Conservation (phyloP, 2,888 invertebrate species). For the Agriopis marginaria region DNA sequence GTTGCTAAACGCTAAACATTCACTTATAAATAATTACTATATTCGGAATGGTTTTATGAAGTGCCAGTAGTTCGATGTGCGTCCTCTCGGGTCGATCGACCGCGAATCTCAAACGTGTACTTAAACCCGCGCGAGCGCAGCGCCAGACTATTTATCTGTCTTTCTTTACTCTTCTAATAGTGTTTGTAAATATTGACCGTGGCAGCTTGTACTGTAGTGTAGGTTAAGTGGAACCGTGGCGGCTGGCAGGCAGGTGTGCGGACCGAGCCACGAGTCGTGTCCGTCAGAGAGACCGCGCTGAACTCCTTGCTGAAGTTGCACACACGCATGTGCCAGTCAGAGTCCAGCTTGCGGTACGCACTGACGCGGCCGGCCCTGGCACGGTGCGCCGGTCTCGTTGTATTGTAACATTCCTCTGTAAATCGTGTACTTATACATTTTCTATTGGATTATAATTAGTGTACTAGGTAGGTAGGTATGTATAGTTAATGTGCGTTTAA, state of each 20-base stretch:
- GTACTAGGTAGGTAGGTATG: background rate
- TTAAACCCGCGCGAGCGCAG: background rate
- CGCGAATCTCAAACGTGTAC: slow-evolving; percentile 22
- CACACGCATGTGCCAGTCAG: too few species aligned
- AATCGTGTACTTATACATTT: slow-evolving; percentile 12
- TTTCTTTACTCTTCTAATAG: slow-evolving; percentile 6
- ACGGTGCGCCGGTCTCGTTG: too few species aligned
- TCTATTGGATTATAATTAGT: slow-evolving; percentile 2
- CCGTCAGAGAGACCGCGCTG: too few species aligned
- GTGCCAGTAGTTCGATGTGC: background rate
- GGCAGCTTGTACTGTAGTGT: slow-evolving; percentile 16
- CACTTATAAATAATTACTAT: too few species aligned
- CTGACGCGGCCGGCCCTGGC: background rate
- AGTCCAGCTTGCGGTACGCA: too few species aligned
- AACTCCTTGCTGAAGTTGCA: too few species aligned
- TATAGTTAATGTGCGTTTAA: slow-evolving; percentile 24
- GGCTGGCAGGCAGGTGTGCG: background rate
- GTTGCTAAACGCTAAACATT: too few species aligned
- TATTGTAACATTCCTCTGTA: slow-evolving; percentile 11
- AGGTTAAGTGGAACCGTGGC: slow-evolving; percentile 8
- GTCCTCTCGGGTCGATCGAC: slow-evolving; percentile 4
- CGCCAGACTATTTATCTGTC: slow-evolving; percentile 1
- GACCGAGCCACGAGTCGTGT: too few species aligned
- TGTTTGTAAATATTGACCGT: slow-evolving; percentile 23
- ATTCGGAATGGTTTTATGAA: too few species aligned